Evolutionary conservation across 2,797 vertebrate genomes (phyloP).

Genomic region (Manis crassicaudata): DNA sequence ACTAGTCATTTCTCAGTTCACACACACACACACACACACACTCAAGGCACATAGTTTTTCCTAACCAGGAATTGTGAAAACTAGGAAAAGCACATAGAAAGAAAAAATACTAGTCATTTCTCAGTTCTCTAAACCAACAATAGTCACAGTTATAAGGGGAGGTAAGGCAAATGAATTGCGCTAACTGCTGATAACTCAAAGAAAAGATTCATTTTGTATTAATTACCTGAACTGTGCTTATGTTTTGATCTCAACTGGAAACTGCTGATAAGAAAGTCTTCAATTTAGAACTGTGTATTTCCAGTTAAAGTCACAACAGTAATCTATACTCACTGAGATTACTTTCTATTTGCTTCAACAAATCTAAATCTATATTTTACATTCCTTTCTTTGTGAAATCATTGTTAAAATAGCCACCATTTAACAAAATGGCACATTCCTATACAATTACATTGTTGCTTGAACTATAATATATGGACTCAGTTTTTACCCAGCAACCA

Average conservation of each 20-base stretch:
- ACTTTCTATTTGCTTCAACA: background rate
- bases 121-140: background rate
- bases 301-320: background rate
- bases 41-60: background rate
- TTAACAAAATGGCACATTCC: background rate
- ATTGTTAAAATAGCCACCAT: background rate
- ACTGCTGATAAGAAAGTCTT: background rate
- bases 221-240: background rate
- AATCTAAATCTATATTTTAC: background rate
- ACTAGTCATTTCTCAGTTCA: background rate
- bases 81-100: background rate
- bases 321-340: background rate
- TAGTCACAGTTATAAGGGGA: background rate
- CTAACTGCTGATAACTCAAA: background rate
- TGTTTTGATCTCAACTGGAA: background rate
- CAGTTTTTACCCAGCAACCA: background rate
- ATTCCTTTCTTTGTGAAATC: background rate
- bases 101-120: background rate
- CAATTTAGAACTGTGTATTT: conserved; percentile 12
- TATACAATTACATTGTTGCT: background rate
- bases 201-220: background rate
- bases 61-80: background rate
- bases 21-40: background rate
- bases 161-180: background rate
- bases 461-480: background rate